phyloP scores from a whole-genome alignment of 2,113 vertebrate species.

The Hyperoodon ampullatus region DNA sequence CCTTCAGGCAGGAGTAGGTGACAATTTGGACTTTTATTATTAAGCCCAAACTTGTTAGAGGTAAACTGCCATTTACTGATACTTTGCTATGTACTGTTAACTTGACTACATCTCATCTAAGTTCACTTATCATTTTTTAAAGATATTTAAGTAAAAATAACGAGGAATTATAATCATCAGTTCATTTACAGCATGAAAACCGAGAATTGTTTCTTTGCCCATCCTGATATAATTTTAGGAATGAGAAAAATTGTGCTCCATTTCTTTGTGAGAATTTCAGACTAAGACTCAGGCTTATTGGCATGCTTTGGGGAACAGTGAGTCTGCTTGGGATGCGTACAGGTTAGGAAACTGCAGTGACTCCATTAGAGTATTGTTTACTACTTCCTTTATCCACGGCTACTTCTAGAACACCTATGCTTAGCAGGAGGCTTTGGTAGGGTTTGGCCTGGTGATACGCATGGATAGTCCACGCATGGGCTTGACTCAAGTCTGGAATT shows the following conservation, averaged over 20 bases:
- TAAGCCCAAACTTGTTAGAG: neutral
- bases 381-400: neutral
- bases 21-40: neutral
- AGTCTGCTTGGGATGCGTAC: neutral
- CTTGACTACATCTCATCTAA: neutral
- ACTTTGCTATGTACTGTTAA: neutral
- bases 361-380: neutral
- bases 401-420: neutral
- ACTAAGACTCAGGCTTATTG: neutral
- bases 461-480: neutral
- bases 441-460: neutral
- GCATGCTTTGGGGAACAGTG: neutral
- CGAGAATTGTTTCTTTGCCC: conserved; percentile 9
- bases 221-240: conserved; percentile 8
- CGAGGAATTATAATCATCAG: neutral
- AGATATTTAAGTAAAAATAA: conserved; percentile 29
- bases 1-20: neutral
- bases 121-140: neutral
- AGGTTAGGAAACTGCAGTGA: neutral
- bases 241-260: neutral
- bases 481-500: conserved; percentile 5
- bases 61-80: neutral
- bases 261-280: neutral
- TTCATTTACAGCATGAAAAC: conserved; percentile 32
- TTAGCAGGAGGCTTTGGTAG: neutral